phyloP scores from a whole-genome alignment of 2,113 vertebrate genomes.

The Psophia crepitans region DNA sequence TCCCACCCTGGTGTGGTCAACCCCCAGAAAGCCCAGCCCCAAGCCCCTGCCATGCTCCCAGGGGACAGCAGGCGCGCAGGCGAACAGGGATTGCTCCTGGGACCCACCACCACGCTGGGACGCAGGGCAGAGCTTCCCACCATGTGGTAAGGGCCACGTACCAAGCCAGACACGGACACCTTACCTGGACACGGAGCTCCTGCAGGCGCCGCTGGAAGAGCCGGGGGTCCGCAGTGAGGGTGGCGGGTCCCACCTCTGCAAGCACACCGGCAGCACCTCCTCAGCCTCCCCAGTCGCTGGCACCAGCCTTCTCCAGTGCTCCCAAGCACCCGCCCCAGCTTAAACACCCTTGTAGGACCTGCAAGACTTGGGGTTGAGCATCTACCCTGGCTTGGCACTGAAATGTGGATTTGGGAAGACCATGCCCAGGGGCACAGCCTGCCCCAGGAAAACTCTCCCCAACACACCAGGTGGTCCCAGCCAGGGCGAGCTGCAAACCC shows the following conservation, averaged over 20 bases:
- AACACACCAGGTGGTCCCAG: neutral
- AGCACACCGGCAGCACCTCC: neutral
- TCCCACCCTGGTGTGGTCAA: rapidly evolving
- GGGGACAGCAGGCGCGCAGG: neutral
- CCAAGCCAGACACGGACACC: rapidly evolving
- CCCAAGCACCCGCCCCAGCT: neutral
- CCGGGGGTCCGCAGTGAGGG: conserved; percentile 83
- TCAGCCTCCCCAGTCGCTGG: neutral
- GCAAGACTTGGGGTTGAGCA: rapidly evolving
- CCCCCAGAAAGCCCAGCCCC: neutral
- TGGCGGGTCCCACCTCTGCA: conserved; percentile 88
- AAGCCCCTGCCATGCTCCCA: rapidly evolving
- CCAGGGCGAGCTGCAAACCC: neutral
- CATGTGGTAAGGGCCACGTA: rapidly evolving
- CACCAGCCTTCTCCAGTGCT: rapidly evolving
- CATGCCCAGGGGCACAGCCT: neutral
- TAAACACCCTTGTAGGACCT: neutral
- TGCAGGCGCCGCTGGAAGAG: conserved; percentile 88
- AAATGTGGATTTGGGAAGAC: neutral
- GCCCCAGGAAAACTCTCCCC: neutral
- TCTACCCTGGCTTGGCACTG: neutral
- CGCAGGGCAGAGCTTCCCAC: neutral
- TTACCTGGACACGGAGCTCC: conserved; percentile 92
- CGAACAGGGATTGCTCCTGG: neutral
- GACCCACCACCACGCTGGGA: rapidly evolving